Percentiles rank a stretch among this genome's conserved stretches.
Conservation (phyloP, 2,113 vertebrate species). For the Platanista minor region DNA sequence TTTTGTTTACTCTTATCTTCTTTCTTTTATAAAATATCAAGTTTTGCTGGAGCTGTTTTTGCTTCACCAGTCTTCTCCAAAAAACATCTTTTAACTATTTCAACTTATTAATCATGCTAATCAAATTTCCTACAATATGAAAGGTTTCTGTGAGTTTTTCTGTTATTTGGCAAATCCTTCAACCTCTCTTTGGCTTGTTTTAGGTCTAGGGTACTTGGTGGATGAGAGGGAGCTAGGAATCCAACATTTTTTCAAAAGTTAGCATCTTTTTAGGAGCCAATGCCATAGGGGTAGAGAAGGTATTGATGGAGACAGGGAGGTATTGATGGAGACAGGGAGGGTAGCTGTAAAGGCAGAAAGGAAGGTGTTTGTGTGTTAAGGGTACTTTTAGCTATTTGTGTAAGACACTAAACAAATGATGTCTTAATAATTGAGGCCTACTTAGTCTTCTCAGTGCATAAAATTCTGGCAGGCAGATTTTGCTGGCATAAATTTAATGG, state of each 20-base stretch:
- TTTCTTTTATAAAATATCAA: not conserved
- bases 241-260: not conserved
- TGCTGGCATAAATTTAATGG: not conserved
- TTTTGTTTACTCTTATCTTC: not conserved
- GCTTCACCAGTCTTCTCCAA: not conserved
- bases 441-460: not conserved
- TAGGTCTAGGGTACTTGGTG: rapidly evolving
- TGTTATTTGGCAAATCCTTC: not conserved
- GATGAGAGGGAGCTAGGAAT: not conserved
- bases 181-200: not conserved
- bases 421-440: not conserved
- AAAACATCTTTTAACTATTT: not conserved
- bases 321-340: not conserved
- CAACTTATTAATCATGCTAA: not conserved
- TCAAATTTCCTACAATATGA: not conserved
- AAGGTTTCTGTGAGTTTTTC: not conserved
- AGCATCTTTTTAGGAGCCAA: not conserved
- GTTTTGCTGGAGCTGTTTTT: not conserved
- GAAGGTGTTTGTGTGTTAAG: not conserved
- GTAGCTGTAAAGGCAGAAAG: not conserved
- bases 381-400: not conserved
- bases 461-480: not conserved
- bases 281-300: too few species aligned
- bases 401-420: not conserved
- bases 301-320: not conserved